Evolutionary conservation across 1,140 invertebrate genomes (phyloP).

Genomic region (Drosophila micromelanica): DNA sequence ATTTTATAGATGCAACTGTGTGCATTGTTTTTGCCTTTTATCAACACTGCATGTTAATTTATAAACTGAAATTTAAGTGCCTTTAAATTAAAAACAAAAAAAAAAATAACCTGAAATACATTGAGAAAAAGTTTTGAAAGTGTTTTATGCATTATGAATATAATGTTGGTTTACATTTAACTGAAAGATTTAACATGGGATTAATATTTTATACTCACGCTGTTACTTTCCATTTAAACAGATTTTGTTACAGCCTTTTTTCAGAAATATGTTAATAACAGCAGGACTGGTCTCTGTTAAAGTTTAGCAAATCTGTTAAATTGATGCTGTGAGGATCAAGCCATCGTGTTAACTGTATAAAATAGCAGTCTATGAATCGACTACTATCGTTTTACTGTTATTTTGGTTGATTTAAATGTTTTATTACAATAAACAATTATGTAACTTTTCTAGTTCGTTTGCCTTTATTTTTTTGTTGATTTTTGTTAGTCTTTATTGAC

Average conservation of each 20-base stretch:
- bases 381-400: too few relatives aligned
- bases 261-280: background rate
- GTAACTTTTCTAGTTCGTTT: slow-evolving; percentile 83
- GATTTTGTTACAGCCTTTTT: too few relatives aligned
- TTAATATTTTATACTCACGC: background rate
- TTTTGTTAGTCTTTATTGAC: slow-evolving; percentile 78
- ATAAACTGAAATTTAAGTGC: slow-evolving; percentile 75
- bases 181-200: too few relatives aligned
- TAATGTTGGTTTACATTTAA: background rate
- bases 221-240: background rate
- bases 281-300: background rate
- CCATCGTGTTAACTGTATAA: too few relatives aligned
- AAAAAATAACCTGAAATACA: slow-evolving; percentile 48
- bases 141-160: slow-evolving; percentile 18
- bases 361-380: too few relatives aligned
- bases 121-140: slow-evolving; percentile 26
- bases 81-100: slow-evolving; percentile 52
- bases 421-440: slow-evolving; percentile 1
- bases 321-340: too few relatives aligned
- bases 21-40: slow-evolving; percentile 49
- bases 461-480: slow-evolving; percentile 66
- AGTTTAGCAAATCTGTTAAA: too few relatives aligned
- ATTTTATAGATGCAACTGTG: slow-evolving; percentile 15
- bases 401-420: too few relatives aligned
- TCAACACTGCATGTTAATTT: slow-evolving; percentile 67